Evolutionary conservation across 1,140 invertebrate genomes (phyloP).

Genomic region (Cyclina sinensis): DNA sequence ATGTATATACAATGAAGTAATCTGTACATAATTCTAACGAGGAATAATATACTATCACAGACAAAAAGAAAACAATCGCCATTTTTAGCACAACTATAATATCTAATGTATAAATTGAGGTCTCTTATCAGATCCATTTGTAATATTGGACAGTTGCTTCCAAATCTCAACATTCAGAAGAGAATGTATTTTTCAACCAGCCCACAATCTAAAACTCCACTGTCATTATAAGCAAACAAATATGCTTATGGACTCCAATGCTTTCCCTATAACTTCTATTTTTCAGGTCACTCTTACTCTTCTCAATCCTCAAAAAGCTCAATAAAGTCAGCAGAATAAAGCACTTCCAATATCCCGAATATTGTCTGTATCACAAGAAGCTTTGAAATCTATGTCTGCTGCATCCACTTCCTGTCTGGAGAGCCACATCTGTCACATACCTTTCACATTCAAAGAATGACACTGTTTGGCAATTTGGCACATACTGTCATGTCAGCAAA

Average conservation of each 20-base stretch:
- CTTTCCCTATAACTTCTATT: too few relatives aligned
- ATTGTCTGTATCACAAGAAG: conserved; percentile 9
- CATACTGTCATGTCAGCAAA: conserved; percentile 32
- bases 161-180: neutral
- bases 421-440: neutral
- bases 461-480: conserved; percentile 67
- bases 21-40: conserved; percentile 27
- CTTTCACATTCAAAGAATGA: neutral
- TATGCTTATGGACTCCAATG: neutral
- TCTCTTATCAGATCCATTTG: neutral
- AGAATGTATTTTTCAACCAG: too few relatives aligned
- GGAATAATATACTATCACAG: conserved; percentile 22
- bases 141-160: neutral
- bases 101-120: conserved; percentile 25
- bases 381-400: neutral
- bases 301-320: neutral
- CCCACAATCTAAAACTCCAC: too few relatives aligned
- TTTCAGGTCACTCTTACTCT: neutral
- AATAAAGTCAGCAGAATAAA: neutral
- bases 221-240: neutral
- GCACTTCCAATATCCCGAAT: neutral
- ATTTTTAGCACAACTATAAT: conserved; percentile 32
- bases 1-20: conserved; percentile 12
- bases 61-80: conserved; percentile 36
- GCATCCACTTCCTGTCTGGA: neutral